Evolutionary conservation across 2,113 vertebrate species (phyloP).

Genomic region (Brienomyrus brachyistius): DNA sequence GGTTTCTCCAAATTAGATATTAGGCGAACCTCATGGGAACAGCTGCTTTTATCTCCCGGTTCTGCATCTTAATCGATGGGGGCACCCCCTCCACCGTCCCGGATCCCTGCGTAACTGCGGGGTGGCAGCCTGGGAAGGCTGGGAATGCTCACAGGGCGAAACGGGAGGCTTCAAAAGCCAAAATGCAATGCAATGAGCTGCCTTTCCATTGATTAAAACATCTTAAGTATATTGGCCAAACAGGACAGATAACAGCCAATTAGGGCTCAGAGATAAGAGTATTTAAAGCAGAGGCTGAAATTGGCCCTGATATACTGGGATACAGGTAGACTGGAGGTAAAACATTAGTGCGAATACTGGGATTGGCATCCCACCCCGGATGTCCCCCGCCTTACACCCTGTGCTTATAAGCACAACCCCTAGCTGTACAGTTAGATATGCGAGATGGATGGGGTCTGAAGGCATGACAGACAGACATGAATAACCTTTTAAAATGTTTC

Average conservation of each 20-base stretch:
- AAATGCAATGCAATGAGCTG: conserved; percentile 4
- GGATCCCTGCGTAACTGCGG: not conserved
- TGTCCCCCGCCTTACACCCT: not conserved
- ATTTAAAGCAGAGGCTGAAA: not conserved
- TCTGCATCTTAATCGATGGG: not conserved
- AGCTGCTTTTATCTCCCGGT: conserved; percentile 33
- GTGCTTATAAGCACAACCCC: not conserved
- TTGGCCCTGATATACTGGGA: too few species aligned
- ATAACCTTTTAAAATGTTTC: not conserved
- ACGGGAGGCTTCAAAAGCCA: not conserved
- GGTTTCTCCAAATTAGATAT: conserved; percentile 32
- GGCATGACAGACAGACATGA: not conserved
- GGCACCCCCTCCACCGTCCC: not conserved
- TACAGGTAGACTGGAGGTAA: not conserved
- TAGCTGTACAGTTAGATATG: not conserved
- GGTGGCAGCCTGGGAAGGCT: not conserved
- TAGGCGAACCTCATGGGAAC: conserved; percentile 27
- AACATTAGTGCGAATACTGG: not conserved
- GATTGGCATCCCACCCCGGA: not conserved
- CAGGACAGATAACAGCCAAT: not conserved
- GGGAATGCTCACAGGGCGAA: not conserved
- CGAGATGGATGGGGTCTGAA: not conserved
- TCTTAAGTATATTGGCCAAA: not conserved
- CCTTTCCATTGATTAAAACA: not conserved
- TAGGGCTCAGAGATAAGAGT: not conserved